Evolutionary conservation across 2,113 vertebrate species (phyloP).

Genomic region (Canis aureus): DNA sequence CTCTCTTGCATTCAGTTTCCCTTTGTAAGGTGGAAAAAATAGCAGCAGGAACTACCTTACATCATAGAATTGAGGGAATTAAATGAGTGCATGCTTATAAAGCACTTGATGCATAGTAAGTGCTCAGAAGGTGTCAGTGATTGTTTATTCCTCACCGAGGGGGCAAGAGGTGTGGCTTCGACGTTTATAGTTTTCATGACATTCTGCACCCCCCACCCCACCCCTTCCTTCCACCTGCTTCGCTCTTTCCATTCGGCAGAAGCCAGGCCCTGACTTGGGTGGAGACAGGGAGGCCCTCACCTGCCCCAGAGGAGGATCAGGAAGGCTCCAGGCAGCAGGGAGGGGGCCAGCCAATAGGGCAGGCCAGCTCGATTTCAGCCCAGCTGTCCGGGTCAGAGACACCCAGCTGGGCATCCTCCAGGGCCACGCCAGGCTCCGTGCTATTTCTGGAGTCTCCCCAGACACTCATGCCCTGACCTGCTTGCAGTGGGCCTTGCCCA

Average conservation of each 20-base stretch:
- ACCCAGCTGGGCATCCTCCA: neutral
- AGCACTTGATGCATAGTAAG: neutral
- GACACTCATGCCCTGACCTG: constrained; percentile 10
- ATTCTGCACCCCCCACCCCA: neutral
- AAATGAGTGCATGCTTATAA: neutral
- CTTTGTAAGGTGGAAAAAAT: neutral
- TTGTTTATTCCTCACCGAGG: neutral
- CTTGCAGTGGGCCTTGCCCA: constrained; percentile 29
- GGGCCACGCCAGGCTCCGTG: neutral
- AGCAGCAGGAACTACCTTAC: neutral
- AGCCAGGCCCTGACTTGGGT: neutral
- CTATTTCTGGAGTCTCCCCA: constrained; percentile 76
- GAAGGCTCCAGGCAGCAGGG: constrained; percentile 63
- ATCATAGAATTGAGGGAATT: neutral
- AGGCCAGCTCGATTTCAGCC: constrained; percentile 63
- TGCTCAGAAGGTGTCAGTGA: neutral
- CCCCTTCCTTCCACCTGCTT: constrained; percentile 61
- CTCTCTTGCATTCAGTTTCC: neutral
- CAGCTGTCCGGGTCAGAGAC: constrained; percentile 78
- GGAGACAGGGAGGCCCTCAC: neutral
- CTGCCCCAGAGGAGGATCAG: constrained; percentile 47
- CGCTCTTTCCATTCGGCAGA: neutral
- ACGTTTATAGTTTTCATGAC: neutral
- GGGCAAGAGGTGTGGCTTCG: neutral
- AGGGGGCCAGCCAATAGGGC: neutral